Evolutionary conservation across 1,140 invertebrate genomes (phyloP).

Genomic region (Drosophila mayri): DNA sequence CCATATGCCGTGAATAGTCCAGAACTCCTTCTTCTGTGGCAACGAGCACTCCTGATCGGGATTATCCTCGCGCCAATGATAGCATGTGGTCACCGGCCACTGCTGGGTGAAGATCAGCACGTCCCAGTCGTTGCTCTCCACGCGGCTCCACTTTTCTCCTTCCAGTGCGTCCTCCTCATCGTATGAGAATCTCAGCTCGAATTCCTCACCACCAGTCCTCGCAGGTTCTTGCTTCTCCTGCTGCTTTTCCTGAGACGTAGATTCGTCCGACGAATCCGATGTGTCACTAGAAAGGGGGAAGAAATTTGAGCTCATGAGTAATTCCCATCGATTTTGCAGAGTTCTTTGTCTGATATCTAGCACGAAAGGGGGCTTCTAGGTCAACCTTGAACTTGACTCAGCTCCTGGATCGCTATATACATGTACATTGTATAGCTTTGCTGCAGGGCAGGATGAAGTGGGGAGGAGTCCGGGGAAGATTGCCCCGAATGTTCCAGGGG

Average conservation of each 20-base stretch:
- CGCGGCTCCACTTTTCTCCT: slow-evolving; percentile 5
- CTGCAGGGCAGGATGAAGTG: slow-evolving; percentile 4
- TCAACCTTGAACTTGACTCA: slow-evolving; percentile 46
- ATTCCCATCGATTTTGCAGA: background rate
- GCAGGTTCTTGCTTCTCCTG: background rate
- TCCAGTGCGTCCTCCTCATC: slow-evolving; percentile 10
- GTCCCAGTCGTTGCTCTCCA: slow-evolving; percentile 87
- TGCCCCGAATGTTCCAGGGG: background rate
- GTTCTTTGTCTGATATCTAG: slow-evolving; percentile 1
- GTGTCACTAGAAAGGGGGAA: slow-evolving; percentile 20
- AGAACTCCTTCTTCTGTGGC: slow-evolving; percentile 87
- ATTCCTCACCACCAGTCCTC: background rate
- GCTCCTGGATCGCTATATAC: background rate
- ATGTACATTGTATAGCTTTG: background rate
- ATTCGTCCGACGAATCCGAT: slow-evolving; percentile 47
- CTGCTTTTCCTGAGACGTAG: slow-evolving; percentile 16
- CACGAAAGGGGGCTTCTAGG: slow-evolving; percentile 12
- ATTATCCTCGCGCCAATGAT: slow-evolving; percentile 88
- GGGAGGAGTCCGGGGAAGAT: slow-evolving; percentile 3
- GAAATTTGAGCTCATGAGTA: slow-evolving; percentile 9
- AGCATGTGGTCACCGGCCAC: slow-evolving; percentile 92
- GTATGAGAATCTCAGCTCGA: slow-evolving; percentile 17
- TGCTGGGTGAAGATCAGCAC: slow-evolving; percentile 92
- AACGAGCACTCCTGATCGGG: slow-evolving; percentile 87
- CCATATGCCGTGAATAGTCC: slow-evolving; percentile 94